Evolutionary conservation across 2,113 vertebrate species (phyloP).

Genomic region (Erinaceus europaeus): DNA sequence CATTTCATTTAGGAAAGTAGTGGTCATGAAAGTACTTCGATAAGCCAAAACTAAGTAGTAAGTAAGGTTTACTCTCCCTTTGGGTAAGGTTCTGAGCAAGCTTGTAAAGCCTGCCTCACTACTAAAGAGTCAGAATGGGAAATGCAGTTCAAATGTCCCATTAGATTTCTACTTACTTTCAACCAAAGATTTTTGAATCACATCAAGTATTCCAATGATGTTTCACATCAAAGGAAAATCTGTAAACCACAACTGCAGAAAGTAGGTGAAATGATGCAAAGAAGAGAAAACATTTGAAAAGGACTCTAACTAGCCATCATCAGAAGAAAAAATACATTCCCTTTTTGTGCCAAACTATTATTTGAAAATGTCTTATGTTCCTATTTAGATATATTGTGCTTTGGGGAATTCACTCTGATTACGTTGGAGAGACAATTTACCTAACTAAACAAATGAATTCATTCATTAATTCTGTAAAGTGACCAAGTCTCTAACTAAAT

Average conservation of each 20-base stretch:
- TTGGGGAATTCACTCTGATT: background rate
- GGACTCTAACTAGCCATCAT: background rate
- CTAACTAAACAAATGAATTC: background rate
- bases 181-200: background rate
- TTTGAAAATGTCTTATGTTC: background rate
- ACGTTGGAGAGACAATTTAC: background rate
- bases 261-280: background rate
- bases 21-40: background rate
- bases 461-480: background rate
- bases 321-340: background rate
- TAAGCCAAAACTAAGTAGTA: background rate
- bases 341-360: background rate
- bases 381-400: background rate
- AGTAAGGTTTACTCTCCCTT: background rate
- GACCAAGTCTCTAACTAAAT: background rate
- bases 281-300: background rate
- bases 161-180: background rate
- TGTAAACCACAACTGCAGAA: background rate
- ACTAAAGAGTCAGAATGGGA: background rate
- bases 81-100: background rate
- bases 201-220: background rate
- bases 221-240: background rate
- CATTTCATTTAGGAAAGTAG: background rate
- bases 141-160: too few relatives aligned
- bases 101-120: background rate